A percentile compares a stretch with the other conserved stretches of the same genome.
These are phyloP conservation scores for Addax nasomaculatus DNA, from an alignment of 2,113 vertebrate genomes.

Conservation along the genomic window DNA sequence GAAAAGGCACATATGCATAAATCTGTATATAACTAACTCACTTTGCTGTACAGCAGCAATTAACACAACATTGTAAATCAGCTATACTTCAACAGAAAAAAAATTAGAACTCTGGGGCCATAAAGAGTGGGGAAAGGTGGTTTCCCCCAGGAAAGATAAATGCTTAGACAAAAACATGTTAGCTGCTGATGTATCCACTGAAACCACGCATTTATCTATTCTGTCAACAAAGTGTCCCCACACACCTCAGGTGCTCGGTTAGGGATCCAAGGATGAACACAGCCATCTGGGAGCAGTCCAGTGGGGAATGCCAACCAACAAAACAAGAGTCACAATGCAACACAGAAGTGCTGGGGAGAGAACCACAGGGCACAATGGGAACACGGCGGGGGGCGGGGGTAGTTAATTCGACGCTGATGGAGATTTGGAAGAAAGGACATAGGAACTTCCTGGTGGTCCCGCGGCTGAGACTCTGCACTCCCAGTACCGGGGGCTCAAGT, in stretches of 20 bases:
- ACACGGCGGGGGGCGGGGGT: accelerated
- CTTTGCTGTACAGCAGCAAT: background rate
- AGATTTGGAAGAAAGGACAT: background rate
- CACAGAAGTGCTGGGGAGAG: background rate
- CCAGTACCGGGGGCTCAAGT: background rate
- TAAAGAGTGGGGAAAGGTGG: background rate
- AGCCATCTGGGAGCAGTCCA: background rate
- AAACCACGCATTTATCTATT: background rate
- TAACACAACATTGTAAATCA: background rate
- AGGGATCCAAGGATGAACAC: background rate
- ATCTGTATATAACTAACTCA: background rate
- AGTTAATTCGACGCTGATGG: background rate
- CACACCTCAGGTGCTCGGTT: background rate
- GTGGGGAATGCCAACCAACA: background rate
- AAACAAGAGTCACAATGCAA: background rate
- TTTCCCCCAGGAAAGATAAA: background rate
- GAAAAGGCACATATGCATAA: background rate
- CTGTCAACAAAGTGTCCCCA: background rate
- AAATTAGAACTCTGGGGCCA: background rate
- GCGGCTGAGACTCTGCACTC: background rate
- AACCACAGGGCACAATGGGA: accelerated
- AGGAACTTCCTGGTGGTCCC: background rate
- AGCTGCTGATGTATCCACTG: no score
- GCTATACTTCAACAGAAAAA: background rate
- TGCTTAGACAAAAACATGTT: background rate